Evolutionary conservation across 2,113 vertebrate species (phyloP), one percentile per base, ranked within the genome.

Genomic region (Pteruthius melanotis): DNA sequence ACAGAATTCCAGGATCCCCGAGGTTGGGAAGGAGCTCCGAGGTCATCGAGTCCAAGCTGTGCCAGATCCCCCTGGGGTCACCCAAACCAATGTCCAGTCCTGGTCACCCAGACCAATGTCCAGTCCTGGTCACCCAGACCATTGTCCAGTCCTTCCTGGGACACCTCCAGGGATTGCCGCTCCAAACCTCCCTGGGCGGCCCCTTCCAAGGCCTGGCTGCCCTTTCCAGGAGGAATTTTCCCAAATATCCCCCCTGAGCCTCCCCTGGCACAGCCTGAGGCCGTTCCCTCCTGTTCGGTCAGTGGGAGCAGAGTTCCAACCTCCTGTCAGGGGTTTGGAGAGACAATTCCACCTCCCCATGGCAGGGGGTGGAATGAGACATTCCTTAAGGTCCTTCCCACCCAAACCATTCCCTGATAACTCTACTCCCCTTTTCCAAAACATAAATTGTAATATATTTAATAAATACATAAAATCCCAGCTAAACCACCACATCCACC

Each of bases 131-230:
- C 47, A 45, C 14, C 22, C 81, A 52, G 21, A 31, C 4, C 22
- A 5, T 18, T 0, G 0, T 27, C 33, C 33, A 6, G 33, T 1
- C 2, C 2, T 71, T 61, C 13, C 7, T 42, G 0, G 0, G n/a
- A 11, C 42, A 22, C 28, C 17, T 57, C 42, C 40, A 39, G n/a
- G 42, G 13, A 44, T 44, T 31, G 30, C 1, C 4, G 5, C 28
- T 40, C 54, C 54, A 19, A 28, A 7, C 5, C 7, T 26, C 39
- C 47, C 44, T 19, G 31, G 31, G 64, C 64, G 47, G 44, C 64
- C 33, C 22, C 23, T 47, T 13, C 44, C 33, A n/a, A 47, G 33
- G 65, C 44, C 44, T 68, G 44, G 3, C 42, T 4, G 2, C 21
- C 31, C 31, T 66, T n/a, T 66, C 64, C 42, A n/a, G 42, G 22